phyloP scores from a whole-genome alignment of 1,140 invertebrate species.

The Neelides sp. region DNA sequence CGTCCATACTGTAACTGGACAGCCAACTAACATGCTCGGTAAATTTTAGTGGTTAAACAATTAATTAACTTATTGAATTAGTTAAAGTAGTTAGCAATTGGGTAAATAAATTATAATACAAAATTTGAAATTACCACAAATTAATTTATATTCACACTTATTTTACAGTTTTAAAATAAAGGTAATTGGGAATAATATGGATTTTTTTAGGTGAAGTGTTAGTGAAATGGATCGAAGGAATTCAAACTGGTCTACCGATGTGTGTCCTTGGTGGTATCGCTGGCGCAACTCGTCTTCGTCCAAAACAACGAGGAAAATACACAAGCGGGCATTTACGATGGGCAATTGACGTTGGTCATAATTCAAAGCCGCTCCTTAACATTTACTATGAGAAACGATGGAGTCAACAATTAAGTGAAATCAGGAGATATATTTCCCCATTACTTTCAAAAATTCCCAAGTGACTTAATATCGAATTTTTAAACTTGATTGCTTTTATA shows the following conservation, averaged over 20 bases:
- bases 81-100: neutral
- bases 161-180: constrained; percentile 5
- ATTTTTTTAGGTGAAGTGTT: constrained; percentile 58
- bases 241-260: constrained; percentile 82
- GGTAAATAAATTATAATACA: neutral
- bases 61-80: neutral
- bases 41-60: constrained; percentile 33
- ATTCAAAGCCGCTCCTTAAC: constrained; percentile 61
- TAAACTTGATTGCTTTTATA: too few species aligned
- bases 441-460: constrained; percentile 16
- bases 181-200: constrained; percentile 13
- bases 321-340: constrained; percentile 67
- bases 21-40: constrained; percentile 93
- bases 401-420: constrained; percentile 71
- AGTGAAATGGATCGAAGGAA: constrained; percentile 93
- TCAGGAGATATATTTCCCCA: constrained; percentile 43
- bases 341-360: constrained; percentile 66
- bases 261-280: constrained; percentile 73
- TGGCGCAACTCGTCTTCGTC: constrained; percentile 63
- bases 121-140: neutral
- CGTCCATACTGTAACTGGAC: constrained; percentile 73
- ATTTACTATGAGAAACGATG: constrained; percentile 89
- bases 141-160: neutral
- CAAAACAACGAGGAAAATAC: constrained; percentile 72
- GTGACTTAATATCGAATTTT: too few species aligned